Conservation (phyloP, 92 coral and sea anemone genomes). For the Epizoanthus illoricatus region DNA sequence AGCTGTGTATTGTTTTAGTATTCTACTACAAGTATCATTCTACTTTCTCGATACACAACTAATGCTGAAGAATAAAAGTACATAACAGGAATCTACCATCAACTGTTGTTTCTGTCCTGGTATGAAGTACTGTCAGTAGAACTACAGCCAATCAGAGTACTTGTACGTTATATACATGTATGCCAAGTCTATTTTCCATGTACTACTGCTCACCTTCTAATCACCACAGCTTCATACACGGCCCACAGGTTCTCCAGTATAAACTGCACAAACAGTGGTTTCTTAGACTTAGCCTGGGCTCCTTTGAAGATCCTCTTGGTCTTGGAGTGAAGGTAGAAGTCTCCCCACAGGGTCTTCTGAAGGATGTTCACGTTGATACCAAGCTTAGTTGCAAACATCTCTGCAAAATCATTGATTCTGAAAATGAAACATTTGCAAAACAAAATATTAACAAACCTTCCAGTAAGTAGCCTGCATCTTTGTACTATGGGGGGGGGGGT, state of each 20-base stretch:
- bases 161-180: too few relatives aligned
- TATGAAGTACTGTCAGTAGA: too few relatives aligned
- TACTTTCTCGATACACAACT: too few relatives aligned
- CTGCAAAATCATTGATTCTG: slow-evolving; percentile 86
- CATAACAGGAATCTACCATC: too few relatives aligned
- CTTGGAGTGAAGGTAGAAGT: slow-evolving; percentile 85
- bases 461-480: too few relatives aligned
- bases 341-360: slow-evolving; percentile 94
- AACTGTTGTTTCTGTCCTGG: too few relatives aligned
- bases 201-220: slow-evolving; percentile 54
- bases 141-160: too few relatives aligned
- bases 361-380: slow-evolving; percentile 84
- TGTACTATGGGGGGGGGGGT: too few relatives aligned
- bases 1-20: too few relatives aligned
- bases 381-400: slow-evolving; percentile 80
- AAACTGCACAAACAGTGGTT: slow-evolving; percentile 97
- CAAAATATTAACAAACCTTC: slow-evolving; percentile 1
- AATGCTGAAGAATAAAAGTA: too few relatives aligned
- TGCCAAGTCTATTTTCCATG: too few relatives aligned
- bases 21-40: too few relatives aligned
- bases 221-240: slow-evolving; percentile 83
- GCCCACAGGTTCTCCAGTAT: slow-evolving; percentile 95
- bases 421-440: background rate
- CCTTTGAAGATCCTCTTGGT: slow-evolving; percentile 91
- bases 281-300: slow-evolving; percentile 93